Base-by-base conservation (phyloP, 2,797 vertebrate genomes). In the Hippoglossus hippoglossus region DNA sequence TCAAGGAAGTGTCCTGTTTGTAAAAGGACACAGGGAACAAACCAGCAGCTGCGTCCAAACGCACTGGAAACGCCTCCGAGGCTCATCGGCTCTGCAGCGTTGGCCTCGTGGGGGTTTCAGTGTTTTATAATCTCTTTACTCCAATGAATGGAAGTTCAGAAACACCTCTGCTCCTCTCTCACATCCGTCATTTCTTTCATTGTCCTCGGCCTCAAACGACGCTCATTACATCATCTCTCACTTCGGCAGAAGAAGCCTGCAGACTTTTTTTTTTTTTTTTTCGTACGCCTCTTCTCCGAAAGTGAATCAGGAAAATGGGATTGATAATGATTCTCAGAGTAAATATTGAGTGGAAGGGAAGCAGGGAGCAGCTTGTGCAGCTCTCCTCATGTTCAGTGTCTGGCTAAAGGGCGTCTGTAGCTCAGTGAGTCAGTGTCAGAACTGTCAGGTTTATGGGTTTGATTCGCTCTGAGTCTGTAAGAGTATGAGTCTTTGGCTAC, bases 81-180 rank as follows among this genome's bases (percentile, higher is more conserved):
- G 34, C 68, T 73, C 69, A 67, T 75, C 80, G 73, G 68, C 72
- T 69, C 77, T 68, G 47, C 2, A 44, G 44, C 2, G 49, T 25
- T 34, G 54, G 50, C 9, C 5, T 65, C 47, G 69, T 44, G 78
- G 82, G 59, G 81, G 70, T 46, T 76, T 70, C 13, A n/a, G 1
- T 67, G 74, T 82, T 83, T 77, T 68, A 49, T 80, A 79, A 77
- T 80, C 73, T 71, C 76, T 80, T 79, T 70, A 56, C 53, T 73
- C 26, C 8, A 3, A 31, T 81, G 62, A 83, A 82, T 55, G 61
- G 59, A 81, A 64, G 55, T 73, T 84, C 65, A 73, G 75, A 82
- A 82, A 76, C 75, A 79, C 75, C 63, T 85, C 63, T 81, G 73
- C 81, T 81, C 82, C 57, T 79, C 83, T 58, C 79, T 67, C 65